A percentile compares a stretch with the other conserved stretches of the same genome.
phyloP scores from a whole-genome alignment of 2,888 invertebrate species.

The Drosophila vallismaia region DNA sequence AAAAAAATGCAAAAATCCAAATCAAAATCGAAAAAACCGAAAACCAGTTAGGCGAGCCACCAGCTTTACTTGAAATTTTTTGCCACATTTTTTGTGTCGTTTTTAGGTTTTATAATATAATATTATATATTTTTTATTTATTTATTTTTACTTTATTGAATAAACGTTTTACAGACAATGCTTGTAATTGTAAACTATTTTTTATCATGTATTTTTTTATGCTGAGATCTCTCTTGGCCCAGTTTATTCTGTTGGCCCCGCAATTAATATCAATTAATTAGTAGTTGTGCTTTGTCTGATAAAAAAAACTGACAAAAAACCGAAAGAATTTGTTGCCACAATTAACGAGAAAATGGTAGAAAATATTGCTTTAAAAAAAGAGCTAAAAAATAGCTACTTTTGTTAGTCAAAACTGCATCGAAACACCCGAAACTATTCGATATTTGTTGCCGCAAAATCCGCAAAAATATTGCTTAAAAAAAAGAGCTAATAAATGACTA shows the following conservation, averaged over 20 bases:
- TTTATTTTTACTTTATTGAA: constrained; percentile 3
- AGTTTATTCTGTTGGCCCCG: constrained; percentile 31
- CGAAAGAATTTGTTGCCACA: no score
- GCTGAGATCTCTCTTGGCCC: constrained; percentile 33
- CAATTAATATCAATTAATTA: constrained; percentile 72
- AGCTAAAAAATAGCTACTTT: constrained; percentile 8
- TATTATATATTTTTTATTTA: constrained; percentile 11
- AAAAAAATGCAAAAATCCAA: constrained; percentile 16
- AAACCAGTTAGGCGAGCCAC: constrained; percentile 46
- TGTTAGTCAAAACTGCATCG: no score
- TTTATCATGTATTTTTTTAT: constrained; percentile 12
- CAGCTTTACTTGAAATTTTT: constrained; percentile 22
- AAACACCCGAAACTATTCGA: no score
- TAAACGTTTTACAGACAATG: not conserved
- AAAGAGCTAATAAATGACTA: constrained; percentile 22
- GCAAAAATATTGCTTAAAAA: no score
- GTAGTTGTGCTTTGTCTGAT: constrained; percentile 34
- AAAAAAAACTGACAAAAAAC: no score
- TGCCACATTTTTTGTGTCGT: constrained; percentile 26
- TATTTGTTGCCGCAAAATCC: no score
- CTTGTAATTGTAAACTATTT: no score
- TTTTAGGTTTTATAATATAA: constrained; percentile 7
- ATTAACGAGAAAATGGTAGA: no score
- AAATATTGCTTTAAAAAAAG: constrained; percentile 14
- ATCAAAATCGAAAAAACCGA: constrained; percentile 27